Conservation (phyloP, 1,140 invertebrate genomes). For the Lysiphlebus fabarum region DNA sequence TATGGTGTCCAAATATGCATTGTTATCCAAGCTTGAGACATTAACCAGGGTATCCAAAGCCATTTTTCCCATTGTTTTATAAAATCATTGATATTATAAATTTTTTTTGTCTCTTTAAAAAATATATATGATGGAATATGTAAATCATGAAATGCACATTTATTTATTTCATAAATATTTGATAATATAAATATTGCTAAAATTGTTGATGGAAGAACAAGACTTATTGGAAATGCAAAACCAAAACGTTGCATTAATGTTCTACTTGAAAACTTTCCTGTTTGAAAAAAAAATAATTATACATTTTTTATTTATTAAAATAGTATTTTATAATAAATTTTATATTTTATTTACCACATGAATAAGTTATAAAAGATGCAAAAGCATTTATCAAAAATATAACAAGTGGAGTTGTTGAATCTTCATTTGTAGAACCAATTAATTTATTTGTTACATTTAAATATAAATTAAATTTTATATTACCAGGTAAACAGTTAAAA, state of each 20-base stretch:
- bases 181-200: constrained; percentile 63
- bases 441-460: constrained; percentile 15
- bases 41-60: constrained; percentile 72
- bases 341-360: constrained; percentile 55
- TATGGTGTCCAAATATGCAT: constrained; percentile 78
- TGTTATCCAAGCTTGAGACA: constrained; percentile 79
- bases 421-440: constrained; percentile 9
- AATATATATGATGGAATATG: constrained; percentile 67
- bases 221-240: constrained; percentile 73
- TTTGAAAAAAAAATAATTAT: background rate
- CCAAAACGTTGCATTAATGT: constrained; percentile 80
- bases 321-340: constrained; percentile 1
- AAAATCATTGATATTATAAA: constrained; percentile 58
- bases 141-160: constrained; percentile 61
- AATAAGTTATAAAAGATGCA: constrained; percentile 66
- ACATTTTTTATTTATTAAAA: constrained; percentile 6
- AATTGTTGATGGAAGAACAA: constrained; percentile 69
- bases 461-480: constrained; percentile 41
- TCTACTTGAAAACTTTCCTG: constrained; percentile 76
- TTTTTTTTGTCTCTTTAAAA: constrained; percentile 56
- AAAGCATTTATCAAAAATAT: constrained; percentile 63
- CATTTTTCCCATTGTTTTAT: constrained; percentile 62
- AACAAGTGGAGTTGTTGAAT: constrained; percentile 53
- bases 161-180: constrained; percentile 59
- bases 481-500: constrained; percentile 56